Percentiles rank a stretch among this genome's conserved stretches.
Conservation (phyloP, 2,113 vertebrate species). For the Eptesicus fuscus region DNA sequence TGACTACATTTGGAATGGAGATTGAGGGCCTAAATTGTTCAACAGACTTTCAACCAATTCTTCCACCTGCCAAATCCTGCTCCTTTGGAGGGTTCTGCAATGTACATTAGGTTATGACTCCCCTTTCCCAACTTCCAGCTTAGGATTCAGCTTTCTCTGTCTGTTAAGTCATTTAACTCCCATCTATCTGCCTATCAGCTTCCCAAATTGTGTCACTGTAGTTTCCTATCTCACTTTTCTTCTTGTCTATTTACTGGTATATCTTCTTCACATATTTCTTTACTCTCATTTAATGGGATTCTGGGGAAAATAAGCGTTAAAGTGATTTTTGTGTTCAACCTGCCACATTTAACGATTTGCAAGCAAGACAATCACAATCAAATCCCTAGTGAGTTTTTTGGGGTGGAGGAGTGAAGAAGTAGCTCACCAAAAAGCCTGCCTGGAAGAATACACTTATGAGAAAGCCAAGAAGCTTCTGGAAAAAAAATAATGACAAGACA, state of each 20-base stretch:
- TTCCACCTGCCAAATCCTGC: conserved; percentile 29
- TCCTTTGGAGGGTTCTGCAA: conserved; percentile 48
- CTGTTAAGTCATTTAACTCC: conserved; percentile 42
- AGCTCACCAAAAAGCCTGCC: background rate
- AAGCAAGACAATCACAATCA: background rate
- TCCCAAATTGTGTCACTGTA: conserved; percentile 22
- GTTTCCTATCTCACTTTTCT: background rate
- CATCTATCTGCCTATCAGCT: background rate
- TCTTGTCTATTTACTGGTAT: background rate
- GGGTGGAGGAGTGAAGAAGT: background rate
- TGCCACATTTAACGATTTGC: conserved; percentile 1
- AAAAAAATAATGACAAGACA: background rate
- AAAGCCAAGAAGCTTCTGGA: background rate
- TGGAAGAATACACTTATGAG: background rate
- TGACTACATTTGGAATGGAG: conserved; percentile 40
- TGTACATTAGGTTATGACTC: conserved; percentile 33
- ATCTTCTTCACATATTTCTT: background rate
- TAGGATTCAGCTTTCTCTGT: conserved; percentile 37
- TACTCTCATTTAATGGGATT: background rate
- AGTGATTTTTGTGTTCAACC: background rate
- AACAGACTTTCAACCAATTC: conserved; percentile 52
- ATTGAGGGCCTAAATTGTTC: conserved; percentile 49
- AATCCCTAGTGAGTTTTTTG: background rate
- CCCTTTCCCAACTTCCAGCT: conserved; percentile 5
- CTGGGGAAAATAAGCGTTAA: background rate